Evolutionary conservation across 2,797 vertebrate genomes (phyloP).

Genomic region (Platyrinchus mystaceus): DNA sequence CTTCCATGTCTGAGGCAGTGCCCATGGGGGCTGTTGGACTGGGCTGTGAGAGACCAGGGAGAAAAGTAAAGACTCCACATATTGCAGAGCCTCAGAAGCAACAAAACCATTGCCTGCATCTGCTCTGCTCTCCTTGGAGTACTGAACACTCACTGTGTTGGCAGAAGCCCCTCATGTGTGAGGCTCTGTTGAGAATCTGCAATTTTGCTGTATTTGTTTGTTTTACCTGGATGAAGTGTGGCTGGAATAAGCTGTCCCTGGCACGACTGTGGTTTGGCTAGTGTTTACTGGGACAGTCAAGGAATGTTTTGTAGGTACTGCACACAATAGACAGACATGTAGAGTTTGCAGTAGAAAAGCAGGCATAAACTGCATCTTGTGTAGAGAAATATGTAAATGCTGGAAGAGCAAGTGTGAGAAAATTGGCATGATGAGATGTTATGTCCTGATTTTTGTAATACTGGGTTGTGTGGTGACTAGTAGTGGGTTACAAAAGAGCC

Average conservation of each 20-base stretch:
- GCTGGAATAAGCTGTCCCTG: neutral
- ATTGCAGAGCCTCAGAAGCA: neutral
- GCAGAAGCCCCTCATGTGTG: neutral
- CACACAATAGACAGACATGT: neutral
- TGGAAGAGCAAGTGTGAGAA: neutral
- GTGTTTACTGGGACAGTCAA: neutral
- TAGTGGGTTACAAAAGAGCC: neutral
- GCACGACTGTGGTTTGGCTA: neutral
- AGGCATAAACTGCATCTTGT: neutral
- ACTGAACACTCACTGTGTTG: neutral
- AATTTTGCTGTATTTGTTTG: neutral
- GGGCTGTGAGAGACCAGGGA: neutral
- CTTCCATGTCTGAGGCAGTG: neutral
- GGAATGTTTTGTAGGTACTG: neutral
- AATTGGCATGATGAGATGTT: neutral
- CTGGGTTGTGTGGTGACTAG: neutral
- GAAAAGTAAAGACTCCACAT: neutral
- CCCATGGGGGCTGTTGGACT: neutral
- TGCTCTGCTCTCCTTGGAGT: neutral
- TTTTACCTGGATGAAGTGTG: neutral
- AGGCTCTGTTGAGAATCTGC: neutral
- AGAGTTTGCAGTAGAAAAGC: neutral
- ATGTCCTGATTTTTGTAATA: neutral
- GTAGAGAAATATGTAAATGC: neutral
- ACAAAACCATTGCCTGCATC: neutral